Conservation (phyloP, 2,113 vertebrate species). For the Hemiscyllium ocellatum region DNA sequence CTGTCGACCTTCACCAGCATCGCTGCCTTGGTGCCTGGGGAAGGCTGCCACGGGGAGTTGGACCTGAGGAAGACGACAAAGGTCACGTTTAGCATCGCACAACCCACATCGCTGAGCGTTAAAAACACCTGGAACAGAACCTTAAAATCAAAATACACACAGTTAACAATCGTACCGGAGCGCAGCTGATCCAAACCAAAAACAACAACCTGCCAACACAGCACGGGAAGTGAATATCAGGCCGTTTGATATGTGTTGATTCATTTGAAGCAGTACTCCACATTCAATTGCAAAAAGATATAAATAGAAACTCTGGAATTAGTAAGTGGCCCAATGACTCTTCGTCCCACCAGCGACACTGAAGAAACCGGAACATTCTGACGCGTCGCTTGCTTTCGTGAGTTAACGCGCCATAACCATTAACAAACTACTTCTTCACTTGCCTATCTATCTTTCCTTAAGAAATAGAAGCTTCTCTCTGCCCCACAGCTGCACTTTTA, state of each 20-base stretch:
- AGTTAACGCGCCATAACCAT: neutral
- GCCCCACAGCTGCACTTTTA: neutral
- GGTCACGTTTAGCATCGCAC: neutral
- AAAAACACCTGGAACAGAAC: neutral
- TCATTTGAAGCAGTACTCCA: neutral
- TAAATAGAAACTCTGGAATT: neutral
- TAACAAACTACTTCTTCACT: neutral
- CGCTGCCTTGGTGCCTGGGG: slow-evolving; percentile 72
- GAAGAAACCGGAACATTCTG: neutral
- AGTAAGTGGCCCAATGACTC: neutral
- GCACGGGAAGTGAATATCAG: neutral
- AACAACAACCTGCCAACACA: neutral
- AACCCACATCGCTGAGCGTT: neutral
- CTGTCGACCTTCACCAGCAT: slow-evolving; percentile 84
- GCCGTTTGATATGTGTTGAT: no score
- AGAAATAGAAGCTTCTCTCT: neutral
- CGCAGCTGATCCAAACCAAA: neutral
- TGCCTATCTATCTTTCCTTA: no score
- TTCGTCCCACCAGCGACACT: neutral
- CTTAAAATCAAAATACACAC: neutral
- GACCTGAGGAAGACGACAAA: slow-evolving; percentile 48
- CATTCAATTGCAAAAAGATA: neutral
- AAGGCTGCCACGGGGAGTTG: slow-evolving; percentile 69
- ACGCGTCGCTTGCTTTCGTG: neutral
- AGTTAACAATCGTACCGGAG: neutral